Percentiles rank a stretch among this genome's conserved stretches.
Evolutionary conservation across 2,888 invertebrate genomes (phyloP).

Genomic region (Atethmia centrago): DNA sequence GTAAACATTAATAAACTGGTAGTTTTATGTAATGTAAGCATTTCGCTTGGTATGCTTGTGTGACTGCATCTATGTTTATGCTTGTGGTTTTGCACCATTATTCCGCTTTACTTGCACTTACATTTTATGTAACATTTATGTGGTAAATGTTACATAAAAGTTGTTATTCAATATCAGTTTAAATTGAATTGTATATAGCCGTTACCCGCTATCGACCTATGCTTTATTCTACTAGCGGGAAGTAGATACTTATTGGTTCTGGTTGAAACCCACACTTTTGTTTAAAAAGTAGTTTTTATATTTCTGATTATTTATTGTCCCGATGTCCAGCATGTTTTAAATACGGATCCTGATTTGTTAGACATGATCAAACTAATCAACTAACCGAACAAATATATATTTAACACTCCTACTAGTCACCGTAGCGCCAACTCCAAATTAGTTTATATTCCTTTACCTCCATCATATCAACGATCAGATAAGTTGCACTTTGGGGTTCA

Average conservation of each 20-base stretch:
- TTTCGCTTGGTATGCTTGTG: conserved; percentile 44
- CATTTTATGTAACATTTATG: conserved; percentile 44
- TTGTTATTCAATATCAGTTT: conserved; percentile 27
- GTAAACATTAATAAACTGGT: conserved; percentile 2
- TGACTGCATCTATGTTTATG: conserved; percentile 57
- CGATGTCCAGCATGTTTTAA: background rate
- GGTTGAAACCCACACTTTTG: background rate
- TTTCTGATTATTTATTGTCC: background rate
- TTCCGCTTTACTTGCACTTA: conserved; percentile 49
- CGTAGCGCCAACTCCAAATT: no score
- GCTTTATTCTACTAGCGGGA: conserved; percentile 11
- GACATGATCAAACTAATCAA: background rate
- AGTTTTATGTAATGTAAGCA: conserved; percentile 24
- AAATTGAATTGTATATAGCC: conserved; percentile 9
- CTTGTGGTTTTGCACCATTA: conserved; percentile 50
- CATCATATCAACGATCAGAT: conserved; percentile 17
- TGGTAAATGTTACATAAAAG: conserved; percentile 38
- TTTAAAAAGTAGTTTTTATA: background rate
- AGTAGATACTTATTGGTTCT: conserved; percentile 17
- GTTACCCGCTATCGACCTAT: background rate
- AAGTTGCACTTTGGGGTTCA: background rate
- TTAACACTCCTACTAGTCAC: background rate
- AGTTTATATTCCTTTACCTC: no score
- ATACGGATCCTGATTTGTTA: conserved; percentile 7
- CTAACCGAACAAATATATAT: background rate